Evolutionary conservation across 1,140 invertebrate genomes (phyloP).

Genomic region (Sinella curviseta): DNA sequence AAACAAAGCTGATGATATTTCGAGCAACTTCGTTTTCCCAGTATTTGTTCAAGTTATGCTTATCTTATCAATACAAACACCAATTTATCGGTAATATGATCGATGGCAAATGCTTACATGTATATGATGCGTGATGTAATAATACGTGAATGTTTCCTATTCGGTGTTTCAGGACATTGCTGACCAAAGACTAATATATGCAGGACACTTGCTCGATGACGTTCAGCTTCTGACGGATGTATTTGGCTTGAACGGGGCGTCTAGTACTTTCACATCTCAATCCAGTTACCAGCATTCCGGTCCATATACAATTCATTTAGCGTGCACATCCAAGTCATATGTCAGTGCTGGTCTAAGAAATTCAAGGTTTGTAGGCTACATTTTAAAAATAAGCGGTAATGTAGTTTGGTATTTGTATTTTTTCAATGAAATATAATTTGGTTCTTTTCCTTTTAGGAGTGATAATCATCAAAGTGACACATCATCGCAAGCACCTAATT

Average conservation of each 20-base stretch:
- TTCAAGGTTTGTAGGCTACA: neutral
- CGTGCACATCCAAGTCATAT: constrained; percentile 29
- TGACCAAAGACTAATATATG: constrained; percentile 46
- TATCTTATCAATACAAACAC: neutral
- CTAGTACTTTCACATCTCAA: neutral
- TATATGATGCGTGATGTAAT: neutral
- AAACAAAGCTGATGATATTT: neutral
- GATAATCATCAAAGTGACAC: neutral
- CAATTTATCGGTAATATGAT: no score
- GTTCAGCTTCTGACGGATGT: constrained; percentile 41
- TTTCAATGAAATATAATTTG: neutral
- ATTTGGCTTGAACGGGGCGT: neutral
- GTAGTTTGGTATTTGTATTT: neutral
- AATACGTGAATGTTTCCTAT: constrained; percentile 1
- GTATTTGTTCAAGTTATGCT: neutral
- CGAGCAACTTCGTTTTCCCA: neutral
- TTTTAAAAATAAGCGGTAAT: neutral
- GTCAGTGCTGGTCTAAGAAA: neutral
- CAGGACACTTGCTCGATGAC: constrained; percentile 47
- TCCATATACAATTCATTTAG: constrained; percentile 43
- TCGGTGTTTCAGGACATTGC: constrained; percentile 34
- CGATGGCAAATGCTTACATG: no score
- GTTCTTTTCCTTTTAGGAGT: neutral
- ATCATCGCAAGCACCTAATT: neutral
- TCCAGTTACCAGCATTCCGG: neutral